Conservation (phyloP, 2,113 vertebrate species). For the Vulpes ferrilata region DNA sequence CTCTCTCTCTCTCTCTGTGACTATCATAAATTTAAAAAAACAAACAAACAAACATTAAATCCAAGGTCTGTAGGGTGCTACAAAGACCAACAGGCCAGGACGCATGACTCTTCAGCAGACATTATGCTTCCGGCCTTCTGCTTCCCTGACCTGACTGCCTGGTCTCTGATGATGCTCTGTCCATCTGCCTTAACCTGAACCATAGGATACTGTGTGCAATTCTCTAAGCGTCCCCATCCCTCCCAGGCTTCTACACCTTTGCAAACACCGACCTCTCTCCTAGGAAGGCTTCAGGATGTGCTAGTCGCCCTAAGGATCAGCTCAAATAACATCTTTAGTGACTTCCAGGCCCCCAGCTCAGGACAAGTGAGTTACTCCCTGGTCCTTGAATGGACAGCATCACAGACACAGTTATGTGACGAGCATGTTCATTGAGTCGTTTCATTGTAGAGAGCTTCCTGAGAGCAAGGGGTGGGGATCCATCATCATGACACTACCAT, state of each 20-base stretch:
- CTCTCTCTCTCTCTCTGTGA: too few relatives aligned
- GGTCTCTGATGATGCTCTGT: neutral
- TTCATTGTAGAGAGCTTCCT: neutral
- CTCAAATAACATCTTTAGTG: neutral
- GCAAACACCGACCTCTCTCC: neutral
- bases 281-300: neutral
- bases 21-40: too few relatives aligned
- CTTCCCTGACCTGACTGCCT: neutral
- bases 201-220: neutral
- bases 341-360: neutral
- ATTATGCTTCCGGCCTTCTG: neutral
- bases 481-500: too few relatives aligned
- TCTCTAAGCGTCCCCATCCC: neutral
- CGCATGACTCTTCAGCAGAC: neutral
- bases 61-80: neutral
- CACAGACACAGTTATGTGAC: neutral
- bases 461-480: neutral
- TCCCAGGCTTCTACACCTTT: neutral
- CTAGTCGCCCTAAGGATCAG: neutral
- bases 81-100: neutral
- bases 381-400: neutral
- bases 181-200: neutral
- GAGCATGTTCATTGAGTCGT: neutral
- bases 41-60: neutral
- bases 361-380: neutral